phyloP scores from a whole-genome alignment of 53 echinoderm and acorn worm genomes.

The Crossaster papposus region DNA sequence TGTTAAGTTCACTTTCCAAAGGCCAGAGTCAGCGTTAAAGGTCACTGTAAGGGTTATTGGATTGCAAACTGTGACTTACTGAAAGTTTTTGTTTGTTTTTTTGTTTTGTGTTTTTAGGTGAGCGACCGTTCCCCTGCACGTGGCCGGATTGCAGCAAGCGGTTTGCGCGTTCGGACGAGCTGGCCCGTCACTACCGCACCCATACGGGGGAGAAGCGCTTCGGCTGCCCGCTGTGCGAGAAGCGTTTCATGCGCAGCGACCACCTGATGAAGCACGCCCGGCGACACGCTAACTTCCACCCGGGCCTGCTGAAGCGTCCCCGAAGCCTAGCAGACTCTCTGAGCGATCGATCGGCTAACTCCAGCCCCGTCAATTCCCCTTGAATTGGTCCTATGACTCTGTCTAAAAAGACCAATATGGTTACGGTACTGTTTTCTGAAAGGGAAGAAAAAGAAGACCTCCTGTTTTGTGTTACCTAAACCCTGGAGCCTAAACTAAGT shows the following conservation, averaged over 20 bases:
- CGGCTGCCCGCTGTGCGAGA: slow-evolving; percentile 92
- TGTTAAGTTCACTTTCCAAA: too few relatives aligned
- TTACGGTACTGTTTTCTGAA: too few relatives aligned
- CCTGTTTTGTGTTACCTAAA: too few relatives aligned
- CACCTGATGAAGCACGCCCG: slow-evolving; percentile 98
- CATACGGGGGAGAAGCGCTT: slow-evolving; percentile 98
- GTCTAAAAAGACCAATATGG: too few relatives aligned
- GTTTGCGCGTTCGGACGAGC: slow-evolving; percentile 96
- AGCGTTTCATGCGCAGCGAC: slow-evolving; percentile 98
- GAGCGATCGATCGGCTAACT: slow-evolving; percentile 78
- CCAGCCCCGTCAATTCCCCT: slow-evolving; percentile 79
- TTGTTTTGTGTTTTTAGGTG: slow-evolving; percentile 69
- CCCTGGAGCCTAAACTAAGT: too few relatives aligned
- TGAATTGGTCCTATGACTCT: not conserved
- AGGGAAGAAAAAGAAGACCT: too few relatives aligned
- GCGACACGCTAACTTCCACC: slow-evolving; percentile 92
- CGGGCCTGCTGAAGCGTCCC: slow-evolving; percentile 82
- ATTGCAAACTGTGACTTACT: too few relatives aligned
- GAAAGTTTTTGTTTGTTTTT: not conserved
- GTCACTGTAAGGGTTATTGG: too few relatives aligned
- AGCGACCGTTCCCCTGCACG: slow-evolving; percentile 91
- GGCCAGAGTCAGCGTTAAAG: too few relatives aligned
- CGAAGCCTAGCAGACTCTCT: slow-evolving; percentile 74
- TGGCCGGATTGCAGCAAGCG: slow-evolving; percentile 91
- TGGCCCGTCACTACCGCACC: slow-evolving; percentile 96